Conservation (phyloP, 2,113 vertebrate genomes). For the Pardalotus punctatus region DNA sequence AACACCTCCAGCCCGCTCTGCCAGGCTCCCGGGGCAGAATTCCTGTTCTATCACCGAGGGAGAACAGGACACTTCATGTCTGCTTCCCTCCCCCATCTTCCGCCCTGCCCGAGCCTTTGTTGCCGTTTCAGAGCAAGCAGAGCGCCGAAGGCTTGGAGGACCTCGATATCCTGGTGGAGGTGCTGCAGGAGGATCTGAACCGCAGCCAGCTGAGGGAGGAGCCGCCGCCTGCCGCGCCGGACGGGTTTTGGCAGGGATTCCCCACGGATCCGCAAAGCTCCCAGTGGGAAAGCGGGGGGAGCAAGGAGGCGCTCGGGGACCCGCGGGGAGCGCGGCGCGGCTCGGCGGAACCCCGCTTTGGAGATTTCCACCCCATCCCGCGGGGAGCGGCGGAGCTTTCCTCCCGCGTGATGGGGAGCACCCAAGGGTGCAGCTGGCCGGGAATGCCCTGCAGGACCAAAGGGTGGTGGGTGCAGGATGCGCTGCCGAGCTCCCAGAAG, state of each 20-base stretch:
- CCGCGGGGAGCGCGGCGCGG: background rate
- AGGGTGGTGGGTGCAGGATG: background rate
- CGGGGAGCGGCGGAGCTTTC: background rate
- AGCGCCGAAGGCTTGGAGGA: slow-evolving; percentile 77
- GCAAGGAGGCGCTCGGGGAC: background rate
- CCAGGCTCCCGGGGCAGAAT: slow-evolving; percentile 34
- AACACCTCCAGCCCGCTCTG: background rate
- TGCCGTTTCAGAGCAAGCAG: slow-evolving; percentile 68
- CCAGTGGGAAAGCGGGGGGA: background rate
- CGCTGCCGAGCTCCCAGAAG: fast-evolving
- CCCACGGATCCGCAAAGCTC: background rate
- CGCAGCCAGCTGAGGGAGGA: slow-evolving; percentile 10
- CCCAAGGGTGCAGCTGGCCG: fast-evolving
- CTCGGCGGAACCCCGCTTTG: fast-evolving
- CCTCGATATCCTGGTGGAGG: slow-evolving; percentile 83
- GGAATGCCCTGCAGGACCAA: background rate
- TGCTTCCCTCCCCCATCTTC: background rate
- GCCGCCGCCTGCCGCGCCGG: background rate
- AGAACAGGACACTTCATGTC: slow-evolving; percentile 47
- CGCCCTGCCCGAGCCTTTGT: background rate
- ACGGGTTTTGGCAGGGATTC: background rate
- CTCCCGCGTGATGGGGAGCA: fast-evolving
- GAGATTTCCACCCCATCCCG: background rate
- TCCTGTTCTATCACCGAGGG: background rate
- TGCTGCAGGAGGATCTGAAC: slow-evolving; percentile 84